phyloP scores from a whole-genome alignment of 1,140 invertebrate species.

The Helicoverpa zea region DNA sequence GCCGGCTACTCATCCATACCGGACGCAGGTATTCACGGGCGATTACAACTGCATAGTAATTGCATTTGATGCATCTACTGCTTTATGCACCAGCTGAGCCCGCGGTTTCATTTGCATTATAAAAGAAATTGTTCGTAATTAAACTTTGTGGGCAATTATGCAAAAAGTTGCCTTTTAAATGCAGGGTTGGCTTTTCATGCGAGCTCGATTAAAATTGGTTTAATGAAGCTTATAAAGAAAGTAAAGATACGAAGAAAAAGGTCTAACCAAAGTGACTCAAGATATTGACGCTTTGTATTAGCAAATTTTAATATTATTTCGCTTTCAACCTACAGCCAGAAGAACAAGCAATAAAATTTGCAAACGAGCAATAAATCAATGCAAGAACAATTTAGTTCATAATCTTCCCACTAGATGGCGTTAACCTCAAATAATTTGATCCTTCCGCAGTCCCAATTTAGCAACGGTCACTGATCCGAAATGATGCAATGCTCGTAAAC shows the following conservation, averaged over 20 bases:
- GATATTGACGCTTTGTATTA: too few relatives aligned
- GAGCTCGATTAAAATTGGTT: too few relatives aligned
- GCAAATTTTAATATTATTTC: too few relatives aligned
- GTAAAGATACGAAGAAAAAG: too few relatives aligned
- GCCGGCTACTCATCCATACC: constrained; percentile 7
- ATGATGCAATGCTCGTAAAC: constrained; percentile 16
- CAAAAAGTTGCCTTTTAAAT: too few relatives aligned
- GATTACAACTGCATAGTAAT: constrained; percentile 30
- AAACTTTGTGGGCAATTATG: too few relatives aligned
- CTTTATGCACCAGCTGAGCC: too few relatives aligned
- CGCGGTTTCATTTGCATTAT: too few relatives aligned
- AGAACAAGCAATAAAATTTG: neutral
- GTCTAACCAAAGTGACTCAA: too few relatives aligned
- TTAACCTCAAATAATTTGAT: constrained; percentile 30
- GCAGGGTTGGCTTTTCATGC: too few relatives aligned
- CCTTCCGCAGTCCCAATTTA: constrained; percentile 31
- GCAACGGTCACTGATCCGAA: constrained; percentile 4
- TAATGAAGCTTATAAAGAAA: too few relatives aligned
- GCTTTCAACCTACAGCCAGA: neutral
- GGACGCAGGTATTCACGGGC: constrained; percentile 28
- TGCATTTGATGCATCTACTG: neutral
- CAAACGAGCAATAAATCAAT: constrained; percentile 16
- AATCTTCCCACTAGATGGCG: constrained; percentile 29
- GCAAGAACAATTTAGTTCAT: neutral
- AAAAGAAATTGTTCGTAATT: too few relatives aligned